Evolutionary conservation across 1,140 invertebrate species (phyloP).

Genomic region (Choristoneura fumiferana): DNA sequence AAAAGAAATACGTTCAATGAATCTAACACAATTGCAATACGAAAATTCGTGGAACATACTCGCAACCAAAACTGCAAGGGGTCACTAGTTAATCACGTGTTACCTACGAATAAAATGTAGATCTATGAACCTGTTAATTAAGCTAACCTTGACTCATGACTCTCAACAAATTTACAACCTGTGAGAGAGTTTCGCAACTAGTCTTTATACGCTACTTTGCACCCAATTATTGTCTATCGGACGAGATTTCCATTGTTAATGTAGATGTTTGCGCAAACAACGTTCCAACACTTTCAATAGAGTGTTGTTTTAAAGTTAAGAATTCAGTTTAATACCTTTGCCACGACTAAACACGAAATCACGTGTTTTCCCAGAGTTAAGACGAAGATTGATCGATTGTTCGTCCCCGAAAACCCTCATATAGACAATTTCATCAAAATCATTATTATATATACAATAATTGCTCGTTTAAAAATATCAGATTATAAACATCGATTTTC

Average conservation of each 20-base stretch:
- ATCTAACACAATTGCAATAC: no score
- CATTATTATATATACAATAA: no score
- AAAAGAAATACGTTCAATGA: slow-evolving; percentile 4
- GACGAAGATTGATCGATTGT: no score
- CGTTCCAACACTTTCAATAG: not conserved
- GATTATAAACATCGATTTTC: not conserved
- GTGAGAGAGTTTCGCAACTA: slow-evolving; percentile 31
- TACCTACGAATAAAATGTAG: no score
- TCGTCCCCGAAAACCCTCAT: no score
- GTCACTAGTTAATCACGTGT: no score
- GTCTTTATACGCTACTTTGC: slow-evolving; percentile 25
- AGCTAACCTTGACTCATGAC: slow-evolving; percentile 23
- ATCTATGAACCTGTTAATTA: slow-evolving; percentile 14
- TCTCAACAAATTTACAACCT: slow-evolving; percentile 6
- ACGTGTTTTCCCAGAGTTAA: no score
- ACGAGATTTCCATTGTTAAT: slow-evolving; percentile 24
- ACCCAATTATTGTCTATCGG: slow-evolving; percentile 29
- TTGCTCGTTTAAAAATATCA: no score
- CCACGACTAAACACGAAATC: no score
- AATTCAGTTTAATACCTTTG: not conserved
- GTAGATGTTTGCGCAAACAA: slow-evolving; percentile 14
- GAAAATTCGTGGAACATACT: no score
- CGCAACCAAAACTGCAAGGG: no score
- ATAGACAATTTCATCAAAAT: no score
- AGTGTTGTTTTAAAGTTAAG: not conserved